Evolutionary conservation across 2,888 invertebrate genomes (phyloP).

Genomic region (Leptothorax acervorum): DNA sequence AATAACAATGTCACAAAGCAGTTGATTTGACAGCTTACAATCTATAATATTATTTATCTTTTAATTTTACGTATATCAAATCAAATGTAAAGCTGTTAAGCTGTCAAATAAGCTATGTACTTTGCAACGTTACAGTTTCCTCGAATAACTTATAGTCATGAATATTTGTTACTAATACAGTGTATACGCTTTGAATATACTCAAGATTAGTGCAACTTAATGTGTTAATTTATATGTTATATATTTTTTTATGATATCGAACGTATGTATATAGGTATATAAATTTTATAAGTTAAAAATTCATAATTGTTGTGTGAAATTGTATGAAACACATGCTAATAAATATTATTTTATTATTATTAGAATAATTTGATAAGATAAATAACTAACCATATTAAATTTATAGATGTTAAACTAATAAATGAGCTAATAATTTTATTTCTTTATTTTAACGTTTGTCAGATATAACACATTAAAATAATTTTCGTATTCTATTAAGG

Average conservation of each 20-base stretch:
- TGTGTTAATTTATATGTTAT: not conserved
- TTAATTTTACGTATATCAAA: not conserved
- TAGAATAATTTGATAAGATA: not conserved
- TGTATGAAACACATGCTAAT: not conserved
- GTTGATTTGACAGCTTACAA: not conserved
- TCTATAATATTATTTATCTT: not conserved
- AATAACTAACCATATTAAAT: not conserved
- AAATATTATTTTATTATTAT: not conserved
- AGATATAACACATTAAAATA: not conserved
- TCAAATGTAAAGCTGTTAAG: not conserved
- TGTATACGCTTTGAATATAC: not conserved
- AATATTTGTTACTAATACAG: not conserved
- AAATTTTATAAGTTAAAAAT: conserved; percentile 56
- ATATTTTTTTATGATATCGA: not conserved
- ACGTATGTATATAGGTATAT: conserved; percentile 2
- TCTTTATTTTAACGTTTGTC: not conserved
- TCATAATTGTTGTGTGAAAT: conserved; percentile 13
- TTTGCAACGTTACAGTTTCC: not conserved
- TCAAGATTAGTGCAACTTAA: too few species aligned
- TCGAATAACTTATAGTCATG: not conserved
- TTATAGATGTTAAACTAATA: not conserved
- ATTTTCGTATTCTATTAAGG: not conserved
- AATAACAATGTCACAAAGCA: not conserved
- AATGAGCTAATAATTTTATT: conserved; percentile 13
- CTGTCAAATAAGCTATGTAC: not conserved